These are phyloP conservation scores for Dryadula phaetusa DNA, from an alignment of 2,888 invertebrate genomes.

Conservation along the genomic window DNA sequence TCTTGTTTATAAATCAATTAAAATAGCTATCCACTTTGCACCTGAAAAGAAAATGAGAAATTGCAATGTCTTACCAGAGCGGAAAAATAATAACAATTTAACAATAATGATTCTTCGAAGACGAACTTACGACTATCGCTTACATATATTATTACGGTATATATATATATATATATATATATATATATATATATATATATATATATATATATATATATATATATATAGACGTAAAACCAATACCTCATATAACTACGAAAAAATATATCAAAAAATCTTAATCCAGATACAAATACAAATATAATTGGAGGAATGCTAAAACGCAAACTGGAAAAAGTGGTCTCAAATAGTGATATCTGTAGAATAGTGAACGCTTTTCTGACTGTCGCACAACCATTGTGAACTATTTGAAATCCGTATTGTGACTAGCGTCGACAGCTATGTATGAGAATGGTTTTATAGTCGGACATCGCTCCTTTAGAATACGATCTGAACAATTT, in stretches of 20 bases:
- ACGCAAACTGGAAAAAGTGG: constrained; percentile 1
- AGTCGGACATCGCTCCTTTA: constrained; percentile 14
- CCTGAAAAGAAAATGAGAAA: no score
- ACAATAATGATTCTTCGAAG: no score
- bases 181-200: no score
- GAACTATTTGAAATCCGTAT: constrained; percentile 10
- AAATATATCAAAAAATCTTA: not conserved
- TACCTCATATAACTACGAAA: not conserved
- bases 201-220: no score
- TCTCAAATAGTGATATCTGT: constrained; percentile 9
- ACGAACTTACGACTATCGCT: no score
- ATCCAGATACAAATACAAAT: constrained; percentile 1
- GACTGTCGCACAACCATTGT: constrained; percentile 9
- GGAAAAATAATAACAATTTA: no score
- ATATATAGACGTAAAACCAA: not conserved
- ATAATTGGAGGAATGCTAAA: constrained; percentile 5
- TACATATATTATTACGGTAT: no score
- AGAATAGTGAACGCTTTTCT: not conserved
- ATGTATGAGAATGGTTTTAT: constrained; percentile 12
- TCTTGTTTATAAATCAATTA: no score
- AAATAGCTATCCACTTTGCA: no score
- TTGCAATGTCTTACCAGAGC: no score
- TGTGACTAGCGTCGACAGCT: constrained; percentile 16
- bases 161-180: no score
- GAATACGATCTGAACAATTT: not conserved